Evolutionary conservation across 2,888 invertebrate genomes (phyloP).

Genomic region (Scaptodrosophila latifasciaeformis): DNA sequence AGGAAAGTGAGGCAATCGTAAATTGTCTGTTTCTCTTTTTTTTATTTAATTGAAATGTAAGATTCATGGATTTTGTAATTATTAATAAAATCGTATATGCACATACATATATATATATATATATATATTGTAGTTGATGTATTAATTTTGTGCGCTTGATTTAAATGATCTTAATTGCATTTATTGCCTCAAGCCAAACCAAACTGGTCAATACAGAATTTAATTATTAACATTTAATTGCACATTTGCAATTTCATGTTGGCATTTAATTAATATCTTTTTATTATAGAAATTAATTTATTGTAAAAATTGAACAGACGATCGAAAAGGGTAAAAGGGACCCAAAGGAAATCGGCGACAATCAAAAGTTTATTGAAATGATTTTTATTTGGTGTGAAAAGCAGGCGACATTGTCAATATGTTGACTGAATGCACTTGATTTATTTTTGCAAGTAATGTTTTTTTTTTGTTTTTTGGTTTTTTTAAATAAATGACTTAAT

Average conservation of each 20-base stretch:
- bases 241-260: constrained; percentile 32
- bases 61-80: not conserved
- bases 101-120: not conserved
- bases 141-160: too few relatives aligned
- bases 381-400: too few relatives aligned
- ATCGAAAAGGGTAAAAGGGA: too few relatives aligned
- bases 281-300: constrained; percentile 55
- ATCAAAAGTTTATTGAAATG: too few relatives aligned
- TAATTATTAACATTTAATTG: constrained; percentile 54
- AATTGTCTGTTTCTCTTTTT: too few relatives aligned
- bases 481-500: too few relatives aligned
- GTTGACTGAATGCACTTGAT: constrained; percentile 47
- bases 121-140: too few relatives aligned
- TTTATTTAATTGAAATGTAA: too few relatives aligned
- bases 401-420: constrained; percentile 48
- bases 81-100: not conserved
- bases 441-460: constrained; percentile 24
- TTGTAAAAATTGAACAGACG: constrained; percentile 4
- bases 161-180: constrained; percentile 33
- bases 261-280: constrained; percentile 48
- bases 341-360: too few relatives aligned
- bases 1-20: too few relatives aligned
- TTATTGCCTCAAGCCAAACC: constrained; percentile 27
- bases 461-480: too few relatives aligned
- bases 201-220: constrained; percentile 19